These are phyloP conservation scores for Ellobius talpinus DNA, from an alignment of 2,113 vertebrate genomes.

Conservation along the genomic window DNA sequence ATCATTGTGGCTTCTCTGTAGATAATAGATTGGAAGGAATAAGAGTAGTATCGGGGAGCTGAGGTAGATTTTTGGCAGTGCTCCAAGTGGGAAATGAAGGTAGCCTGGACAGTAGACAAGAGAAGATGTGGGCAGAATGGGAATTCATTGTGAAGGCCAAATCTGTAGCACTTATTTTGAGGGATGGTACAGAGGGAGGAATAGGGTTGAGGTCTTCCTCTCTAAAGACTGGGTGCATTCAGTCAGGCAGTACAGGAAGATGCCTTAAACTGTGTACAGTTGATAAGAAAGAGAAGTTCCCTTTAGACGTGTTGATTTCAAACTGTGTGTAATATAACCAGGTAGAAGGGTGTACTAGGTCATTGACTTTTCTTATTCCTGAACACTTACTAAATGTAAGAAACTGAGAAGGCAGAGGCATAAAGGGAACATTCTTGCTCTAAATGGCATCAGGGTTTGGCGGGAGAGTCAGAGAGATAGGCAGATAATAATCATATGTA, in stretches of 20 bases:
- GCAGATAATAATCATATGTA: neutral
- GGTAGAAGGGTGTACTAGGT: neutral
- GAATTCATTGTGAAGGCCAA: constrained; percentile 10
- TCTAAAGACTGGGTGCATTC: constrained; percentile 23
- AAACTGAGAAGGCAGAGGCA: neutral
- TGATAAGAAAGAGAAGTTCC: constrained; percentile 2
- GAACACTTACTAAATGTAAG: constrained; percentile 13
- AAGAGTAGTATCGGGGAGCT: neutral
- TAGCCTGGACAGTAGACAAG: neutral
- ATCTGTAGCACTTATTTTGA: constrained; percentile 35
- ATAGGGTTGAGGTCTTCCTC: constrained; percentile 5
- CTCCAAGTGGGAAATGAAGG: constrained; percentile 38
- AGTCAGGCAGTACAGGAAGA: neutral
- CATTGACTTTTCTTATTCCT: constrained; percentile 44
- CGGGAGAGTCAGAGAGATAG: constrained; percentile 37
- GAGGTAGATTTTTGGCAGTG: constrained; percentile 11
- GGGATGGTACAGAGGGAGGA: constrained; percentile 23
- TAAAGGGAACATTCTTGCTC: constrained; percentile 40
- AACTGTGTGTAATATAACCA: neutral
- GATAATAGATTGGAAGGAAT: neutral
- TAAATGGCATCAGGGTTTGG: constrained; percentile 42
- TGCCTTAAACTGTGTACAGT: constrained; percentile 24
- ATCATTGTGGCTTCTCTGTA: constrained; percentile 48
- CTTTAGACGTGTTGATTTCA: constrained; percentile 45
- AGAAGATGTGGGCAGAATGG: constrained; percentile 15